These are phyloP conservation scores for Ctena decussata DNA, from an alignment of 2,888 invertebrate species.

Conservation along the genomic window DNA sequence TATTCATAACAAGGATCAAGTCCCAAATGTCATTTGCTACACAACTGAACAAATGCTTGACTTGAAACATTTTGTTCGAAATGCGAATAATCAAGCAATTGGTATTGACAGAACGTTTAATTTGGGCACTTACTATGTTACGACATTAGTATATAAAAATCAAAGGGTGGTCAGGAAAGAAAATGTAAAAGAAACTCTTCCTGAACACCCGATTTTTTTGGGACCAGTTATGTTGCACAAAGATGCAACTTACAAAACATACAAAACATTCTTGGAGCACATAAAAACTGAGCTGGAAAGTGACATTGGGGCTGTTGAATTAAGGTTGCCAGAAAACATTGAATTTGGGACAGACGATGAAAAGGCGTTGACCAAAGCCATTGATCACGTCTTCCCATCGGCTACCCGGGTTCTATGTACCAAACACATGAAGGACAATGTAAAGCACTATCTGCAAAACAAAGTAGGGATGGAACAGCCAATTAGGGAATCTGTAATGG, in stretches of 20 bases:
- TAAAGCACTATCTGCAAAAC: conserved; percentile 8
- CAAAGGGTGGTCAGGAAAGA: background rate
- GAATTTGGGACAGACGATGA: conserved; percentile 38
- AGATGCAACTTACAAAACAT: conserved; percentile 33
- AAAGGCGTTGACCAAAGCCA: conserved; percentile 35
- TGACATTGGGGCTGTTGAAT: conserved; percentile 7
- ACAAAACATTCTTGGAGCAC: conserved; percentile 35
- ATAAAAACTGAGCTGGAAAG: conserved; percentile 13
- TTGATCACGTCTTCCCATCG: conserved; percentile 28
- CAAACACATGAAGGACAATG: no score
- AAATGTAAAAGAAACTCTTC: background rate
- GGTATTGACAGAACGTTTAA: background rate
- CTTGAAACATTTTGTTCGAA: conserved; percentile 12
- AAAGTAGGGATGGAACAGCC: conserved; percentile 11
- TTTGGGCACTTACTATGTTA: background rate
- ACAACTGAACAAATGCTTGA: conserved; percentile 41
- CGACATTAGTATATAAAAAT: conserved; percentile 36
- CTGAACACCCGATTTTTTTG: conserved; percentile 25
- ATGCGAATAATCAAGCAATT: background rate
- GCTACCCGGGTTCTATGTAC: no score
- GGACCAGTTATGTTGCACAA: conserved; percentile 39
- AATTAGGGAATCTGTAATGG: background rate
- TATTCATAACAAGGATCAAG: conserved; percentile 30
- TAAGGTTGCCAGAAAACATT: conserved; percentile 26
- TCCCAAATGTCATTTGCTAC: conserved; percentile 36